Evolutionary conservation across 2,797 vertebrate species (phyloP).

Genomic region (Rallus crepitans): DNA sequence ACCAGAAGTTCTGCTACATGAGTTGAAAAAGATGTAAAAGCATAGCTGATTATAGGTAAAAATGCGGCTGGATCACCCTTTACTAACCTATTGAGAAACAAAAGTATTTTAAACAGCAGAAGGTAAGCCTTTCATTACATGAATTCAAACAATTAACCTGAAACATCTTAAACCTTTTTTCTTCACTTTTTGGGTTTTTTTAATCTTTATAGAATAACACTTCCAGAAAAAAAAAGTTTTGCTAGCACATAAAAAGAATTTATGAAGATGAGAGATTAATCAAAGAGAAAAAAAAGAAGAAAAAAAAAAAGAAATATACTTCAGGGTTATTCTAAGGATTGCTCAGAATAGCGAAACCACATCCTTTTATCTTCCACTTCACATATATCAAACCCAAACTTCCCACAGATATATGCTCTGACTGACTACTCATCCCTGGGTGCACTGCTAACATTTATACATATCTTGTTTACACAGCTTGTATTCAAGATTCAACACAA

Average conservation of each 20-base stretch:
- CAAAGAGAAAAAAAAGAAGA: neutral
- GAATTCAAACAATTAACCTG: neutral
- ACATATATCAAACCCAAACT: neutral
- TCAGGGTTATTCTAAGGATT: neutral
- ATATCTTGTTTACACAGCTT: neutral
- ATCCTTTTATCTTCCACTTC: neutral
- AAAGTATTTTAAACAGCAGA: conserved; percentile 1
- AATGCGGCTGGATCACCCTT: conserved; percentile 89
- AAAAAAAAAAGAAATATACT: neutral
- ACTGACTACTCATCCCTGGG: neutral
- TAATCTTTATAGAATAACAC: neutral
- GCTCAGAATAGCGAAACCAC: neutral
- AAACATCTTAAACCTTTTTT: neutral
- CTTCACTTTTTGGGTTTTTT: neutral
- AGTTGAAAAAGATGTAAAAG: conserved; percentile 91
- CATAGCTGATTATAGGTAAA: conserved; percentile 91
- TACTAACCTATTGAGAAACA: conserved; percentile 82
- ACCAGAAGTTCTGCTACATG: conserved; percentile 87
- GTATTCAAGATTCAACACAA: neutral
- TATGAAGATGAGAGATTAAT: neutral
- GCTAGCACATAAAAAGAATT: neutral
- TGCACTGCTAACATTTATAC: neutral
- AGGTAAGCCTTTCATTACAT: neutral
- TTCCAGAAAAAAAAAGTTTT: neutral
- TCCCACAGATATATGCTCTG: neutral